Conservation (phyloP, 2,797 vertebrate genomes). For the Ctenosaura bakeri region DNA sequence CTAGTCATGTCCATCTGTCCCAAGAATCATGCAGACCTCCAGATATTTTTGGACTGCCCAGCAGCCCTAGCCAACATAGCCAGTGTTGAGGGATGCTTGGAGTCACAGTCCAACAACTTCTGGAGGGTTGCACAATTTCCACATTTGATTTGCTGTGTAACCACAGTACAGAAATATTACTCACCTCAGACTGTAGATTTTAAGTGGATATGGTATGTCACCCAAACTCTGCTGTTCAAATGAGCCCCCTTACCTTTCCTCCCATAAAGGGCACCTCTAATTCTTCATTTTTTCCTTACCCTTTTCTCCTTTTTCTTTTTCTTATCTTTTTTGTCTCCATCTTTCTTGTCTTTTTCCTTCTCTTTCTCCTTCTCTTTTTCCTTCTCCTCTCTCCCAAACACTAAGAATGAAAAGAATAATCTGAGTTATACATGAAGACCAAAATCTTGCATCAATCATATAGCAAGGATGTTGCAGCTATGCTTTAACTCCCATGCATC, state of each 20-base stretch:
- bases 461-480: no score
- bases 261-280: background rate
- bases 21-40: background rate
- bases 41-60: no score
- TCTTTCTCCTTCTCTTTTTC: constrained; percentile 38
- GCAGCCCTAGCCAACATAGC: no score
- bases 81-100: no score
- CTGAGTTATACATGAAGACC: no score
- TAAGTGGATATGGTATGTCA: background rate
- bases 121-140: background rate
- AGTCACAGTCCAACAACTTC: no score
- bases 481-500: no score
- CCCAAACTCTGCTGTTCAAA: background rate
- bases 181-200: background rate
- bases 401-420: constrained; percentile 40
- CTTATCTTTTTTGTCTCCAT: constrained; percentile 30
- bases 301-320: constrained; percentile 55
- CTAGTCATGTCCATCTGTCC: background rate
- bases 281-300: constrained; percentile 39
- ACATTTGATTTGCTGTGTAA: background rate
- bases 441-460: no score
- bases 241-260: background rate
- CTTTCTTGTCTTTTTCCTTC: background rate
- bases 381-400: constrained; percentile 75
- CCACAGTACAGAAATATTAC: background rate